These are phyloP conservation scores for Eulithis prunata DNA, from an alignment of 2,888 invertebrate genomes.

Conservation along the genomic window DNA sequence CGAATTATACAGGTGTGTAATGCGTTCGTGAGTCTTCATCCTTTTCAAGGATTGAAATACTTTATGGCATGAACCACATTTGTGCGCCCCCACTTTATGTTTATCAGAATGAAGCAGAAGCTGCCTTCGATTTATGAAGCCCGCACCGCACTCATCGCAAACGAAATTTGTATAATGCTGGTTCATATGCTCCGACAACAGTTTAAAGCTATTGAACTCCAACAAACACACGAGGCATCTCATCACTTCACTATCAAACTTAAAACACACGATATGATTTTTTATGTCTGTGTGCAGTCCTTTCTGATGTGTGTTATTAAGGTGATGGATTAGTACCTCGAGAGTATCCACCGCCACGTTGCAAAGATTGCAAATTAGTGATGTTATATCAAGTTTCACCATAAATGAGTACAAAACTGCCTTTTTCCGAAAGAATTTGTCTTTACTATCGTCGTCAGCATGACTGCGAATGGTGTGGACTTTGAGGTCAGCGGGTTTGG, in stretches of 20 bases:
- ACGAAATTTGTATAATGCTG: slow-evolving; percentile 66
- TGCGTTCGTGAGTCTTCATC: slow-evolving; percentile 71
- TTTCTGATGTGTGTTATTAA: slow-evolving; percentile 45
- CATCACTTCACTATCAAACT: slow-evolving; percentile 59
- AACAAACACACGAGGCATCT: slow-evolving; percentile 58
- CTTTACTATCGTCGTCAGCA: slow-evolving; percentile 31
- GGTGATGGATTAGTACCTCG: slow-evolving; percentile 43
- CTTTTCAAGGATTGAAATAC: slow-evolving; percentile 75
- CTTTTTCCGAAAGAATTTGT: slow-evolving; percentile 30
- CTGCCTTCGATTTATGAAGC: slow-evolving; percentile 63
- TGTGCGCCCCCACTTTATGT: slow-evolving; percentile 61
- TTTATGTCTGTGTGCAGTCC: slow-evolving; percentile 50
- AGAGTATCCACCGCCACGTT: slow-evolving; percentile 38
- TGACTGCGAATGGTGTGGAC: slow-evolving; percentile 37
- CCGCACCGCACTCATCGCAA: slow-evolving; percentile 65
- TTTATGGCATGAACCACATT: slow-evolving; percentile 70
- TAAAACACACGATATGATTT: slow-evolving; percentile 64
- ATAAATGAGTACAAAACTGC: slow-evolving; percentile 49
- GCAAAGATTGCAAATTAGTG: slow-evolving; percentile 53
- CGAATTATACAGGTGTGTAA: slow-evolving; percentile 60
- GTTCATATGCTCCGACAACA: slow-evolving; percentile 70
- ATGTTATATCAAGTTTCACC: slow-evolving; percentile 59
- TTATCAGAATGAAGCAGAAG: slow-evolving; percentile 58
- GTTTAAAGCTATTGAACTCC: slow-evolving; percentile 59
- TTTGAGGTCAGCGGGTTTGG: slow-evolving; percentile 45